A percentile compares a stretch with the other conserved stretches of the same genome.
Evolutionary conservation across 1,140 invertebrate species (phyloP).

Genomic region (Drosophila sp.): DNA sequence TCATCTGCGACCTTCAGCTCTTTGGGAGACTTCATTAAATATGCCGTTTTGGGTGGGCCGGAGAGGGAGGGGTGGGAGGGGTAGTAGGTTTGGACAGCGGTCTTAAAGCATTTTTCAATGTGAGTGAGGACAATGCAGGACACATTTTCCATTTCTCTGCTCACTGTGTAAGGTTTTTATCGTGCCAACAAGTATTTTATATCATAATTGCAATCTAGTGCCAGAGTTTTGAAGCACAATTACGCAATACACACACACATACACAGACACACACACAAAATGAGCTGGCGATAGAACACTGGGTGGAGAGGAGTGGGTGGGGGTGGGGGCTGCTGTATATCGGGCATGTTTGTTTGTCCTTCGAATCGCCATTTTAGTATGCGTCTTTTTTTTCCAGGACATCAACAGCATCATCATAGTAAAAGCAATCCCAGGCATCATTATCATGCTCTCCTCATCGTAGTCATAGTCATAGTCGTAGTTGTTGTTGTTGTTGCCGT

Average conservation of each 20-base stretch:
- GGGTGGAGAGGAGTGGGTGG: background rate
- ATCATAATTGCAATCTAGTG: slow-evolving; percentile 78
- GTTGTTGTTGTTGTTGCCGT: slow-evolving; percentile 51
- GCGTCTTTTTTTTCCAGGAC: slow-evolving; percentile 61
- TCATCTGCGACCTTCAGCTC: slow-evolving; percentile 1
- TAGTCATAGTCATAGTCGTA: slow-evolving; percentile 44
- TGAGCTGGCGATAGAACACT: slow-evolving; percentile 6
- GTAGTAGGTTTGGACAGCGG: background rate
- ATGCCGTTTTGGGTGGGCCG: background rate
- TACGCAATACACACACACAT: slow-evolving; percentile 33
- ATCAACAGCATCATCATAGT: slow-evolving; percentile 23
- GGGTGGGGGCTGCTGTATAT: slow-evolving; percentile 16
- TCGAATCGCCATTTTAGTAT: slow-evolving; percentile 74
- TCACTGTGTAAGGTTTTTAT: slow-evolving; percentile 23
- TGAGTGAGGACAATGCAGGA: slow-evolving; percentile 11
- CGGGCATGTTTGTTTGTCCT: slow-evolving; percentile 73
- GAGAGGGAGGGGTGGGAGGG: background rate
- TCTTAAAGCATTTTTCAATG: slow-evolving; percentile 15
- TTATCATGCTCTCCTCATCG: slow-evolving; percentile 25
- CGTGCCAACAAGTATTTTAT: slow-evolving; percentile 63
- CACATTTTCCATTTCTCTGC: slow-evolving; percentile 2
- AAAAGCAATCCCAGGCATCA: slow-evolving; percentile 61
- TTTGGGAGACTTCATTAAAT: slow-evolving; percentile 14
- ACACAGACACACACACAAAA: slow-evolving; percentile 18
- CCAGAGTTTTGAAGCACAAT: slow-evolving; percentile 60